Conservation (phyloP, 2,888 invertebrate genomes). For the Agelastica alni region DNA sequence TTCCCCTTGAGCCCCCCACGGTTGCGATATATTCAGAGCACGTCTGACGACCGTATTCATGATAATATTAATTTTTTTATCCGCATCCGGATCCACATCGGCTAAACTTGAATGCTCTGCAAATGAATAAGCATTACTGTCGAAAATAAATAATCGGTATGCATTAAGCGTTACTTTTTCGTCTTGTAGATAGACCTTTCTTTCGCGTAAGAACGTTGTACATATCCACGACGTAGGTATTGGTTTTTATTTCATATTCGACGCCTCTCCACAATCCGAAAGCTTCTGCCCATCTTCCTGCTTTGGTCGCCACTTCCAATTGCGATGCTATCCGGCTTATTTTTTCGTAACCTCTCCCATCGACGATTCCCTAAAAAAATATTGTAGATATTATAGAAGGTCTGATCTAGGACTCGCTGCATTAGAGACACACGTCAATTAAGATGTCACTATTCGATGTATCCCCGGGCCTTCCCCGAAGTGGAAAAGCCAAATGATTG, state of each 20-base stretch:
- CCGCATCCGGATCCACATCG: conserved; percentile 19
- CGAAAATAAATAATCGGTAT: too few species aligned
- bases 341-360: conserved; percentile 26
- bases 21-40: conserved; percentile 66
- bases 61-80: conserved; percentile 54
- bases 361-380: conserved; percentile 32
- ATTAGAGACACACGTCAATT: too few species aligned
- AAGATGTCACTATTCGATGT: too few species aligned
- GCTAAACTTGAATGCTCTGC: conserved; percentile 15
- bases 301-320: conserved; percentile 49
- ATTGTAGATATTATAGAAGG: too few species aligned
- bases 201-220: conserved; percentile 38
- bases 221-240: conserved; percentile 35
- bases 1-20: conserved; percentile 67
- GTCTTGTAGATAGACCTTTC: neutral
- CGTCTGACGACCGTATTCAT: conserved; percentile 75
- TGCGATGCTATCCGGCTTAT: conserved; percentile 25
- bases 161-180: too few species aligned
- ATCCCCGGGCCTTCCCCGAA: too few species aligned
- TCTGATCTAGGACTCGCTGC: neutral
- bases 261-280: conserved; percentile 55
- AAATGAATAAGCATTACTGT: neutral
- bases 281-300: conserved; percentile 63
- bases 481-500: too few species aligned
- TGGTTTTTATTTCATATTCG: conserved; percentile 26